Conservation (phyloP, 2,113 vertebrate genomes). For the Ictalurus punctatus region DNA sequence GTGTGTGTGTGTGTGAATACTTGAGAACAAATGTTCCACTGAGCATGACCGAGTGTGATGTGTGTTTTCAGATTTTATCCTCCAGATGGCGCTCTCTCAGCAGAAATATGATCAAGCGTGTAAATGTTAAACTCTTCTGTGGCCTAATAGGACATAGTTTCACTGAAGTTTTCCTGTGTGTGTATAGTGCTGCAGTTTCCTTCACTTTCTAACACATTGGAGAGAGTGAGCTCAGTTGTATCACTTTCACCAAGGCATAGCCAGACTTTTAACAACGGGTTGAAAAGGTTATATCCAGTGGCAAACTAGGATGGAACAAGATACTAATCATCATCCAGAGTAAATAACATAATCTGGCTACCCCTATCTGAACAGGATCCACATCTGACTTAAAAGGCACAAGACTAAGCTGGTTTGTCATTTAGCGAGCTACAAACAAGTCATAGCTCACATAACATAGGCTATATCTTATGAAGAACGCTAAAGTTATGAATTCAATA, state of each 20-base stretch:
- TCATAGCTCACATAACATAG: neutral
- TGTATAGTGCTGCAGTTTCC: neutral
- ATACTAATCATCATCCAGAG: neutral
- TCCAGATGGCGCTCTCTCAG: constrained; percentile 23
- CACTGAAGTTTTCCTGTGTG: neutral
- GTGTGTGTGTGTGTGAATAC: neutral
- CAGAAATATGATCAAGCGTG: neutral
- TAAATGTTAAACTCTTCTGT: neutral
- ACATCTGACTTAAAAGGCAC: neutral
- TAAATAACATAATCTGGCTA: neutral
- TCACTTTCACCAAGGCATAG: neutral
- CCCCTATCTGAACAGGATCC: neutral
- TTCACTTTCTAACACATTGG: neutral
- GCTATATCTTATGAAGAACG: neutral
- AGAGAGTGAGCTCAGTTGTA: neutral
- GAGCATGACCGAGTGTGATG: neutral
- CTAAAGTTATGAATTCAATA: neutral
- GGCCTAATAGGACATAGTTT: neutral
- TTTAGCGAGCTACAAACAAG: neutral
- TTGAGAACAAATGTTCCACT: neutral
- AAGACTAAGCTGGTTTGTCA: neutral
- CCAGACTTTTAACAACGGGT: neutral
- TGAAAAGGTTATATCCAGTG: neutral
- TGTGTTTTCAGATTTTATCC: constrained; percentile 1
- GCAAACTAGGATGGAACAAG: neutral